Percentiles rank a stretch among this genome's conserved stretches.
Evolutionary conservation across 2,888 invertebrate genomes (phyloP).

Genomic region (Sarcophaga subvicina): DNA sequence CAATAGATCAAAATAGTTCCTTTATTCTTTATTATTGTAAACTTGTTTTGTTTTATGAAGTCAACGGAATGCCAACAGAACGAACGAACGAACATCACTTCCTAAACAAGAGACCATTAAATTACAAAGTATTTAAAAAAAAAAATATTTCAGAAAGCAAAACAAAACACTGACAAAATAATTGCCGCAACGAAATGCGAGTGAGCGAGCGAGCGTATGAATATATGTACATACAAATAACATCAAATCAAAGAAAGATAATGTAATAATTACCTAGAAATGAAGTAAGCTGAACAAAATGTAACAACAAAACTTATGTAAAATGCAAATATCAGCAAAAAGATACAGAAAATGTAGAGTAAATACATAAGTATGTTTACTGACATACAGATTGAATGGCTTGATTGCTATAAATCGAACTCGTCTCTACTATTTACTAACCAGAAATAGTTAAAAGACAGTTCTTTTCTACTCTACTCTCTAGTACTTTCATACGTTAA

Average conservation of each 20-base stretch:
- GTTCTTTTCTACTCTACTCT: not conserved
- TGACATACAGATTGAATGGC: not conserved
- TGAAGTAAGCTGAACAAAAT: slow-evolving; percentile 43
- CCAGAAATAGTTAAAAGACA: not conserved
- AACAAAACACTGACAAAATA: slow-evolving; percentile 36
- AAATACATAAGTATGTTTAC: not conserved
- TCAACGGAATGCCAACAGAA: not conserved
- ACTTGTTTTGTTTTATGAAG: not conserved
- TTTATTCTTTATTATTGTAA: not conserved
- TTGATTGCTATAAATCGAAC: slow-evolving; percentile 10
- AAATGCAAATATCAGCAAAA: slow-evolving; percentile 56
- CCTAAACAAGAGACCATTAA: slow-evolving; percentile 28
- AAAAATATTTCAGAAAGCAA: slow-evolving; percentile 42
- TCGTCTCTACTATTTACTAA: not conserved
- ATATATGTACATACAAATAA: slow-evolving; percentile 33
- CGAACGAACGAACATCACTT: slow-evolving; percentile 24
- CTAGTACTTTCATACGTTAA: not conserved
- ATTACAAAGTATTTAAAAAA: slow-evolving; percentile 16
- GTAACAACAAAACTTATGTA: slow-evolving; percentile 19
- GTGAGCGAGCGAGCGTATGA: not conserved
- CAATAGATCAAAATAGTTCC: not conserved
- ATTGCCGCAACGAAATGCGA: slow-evolving; percentile 30
- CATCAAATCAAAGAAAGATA: slow-evolving; percentile 34
- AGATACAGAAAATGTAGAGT: not conserved
- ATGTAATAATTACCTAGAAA: slow-evolving; percentile 64